Percentiles rank a stretch among this genome's conserved stretches.
phyloP scores from a whole-genome alignment of 2,113 vertebrate genomes.

The Casuarius casuarius region DNA sequence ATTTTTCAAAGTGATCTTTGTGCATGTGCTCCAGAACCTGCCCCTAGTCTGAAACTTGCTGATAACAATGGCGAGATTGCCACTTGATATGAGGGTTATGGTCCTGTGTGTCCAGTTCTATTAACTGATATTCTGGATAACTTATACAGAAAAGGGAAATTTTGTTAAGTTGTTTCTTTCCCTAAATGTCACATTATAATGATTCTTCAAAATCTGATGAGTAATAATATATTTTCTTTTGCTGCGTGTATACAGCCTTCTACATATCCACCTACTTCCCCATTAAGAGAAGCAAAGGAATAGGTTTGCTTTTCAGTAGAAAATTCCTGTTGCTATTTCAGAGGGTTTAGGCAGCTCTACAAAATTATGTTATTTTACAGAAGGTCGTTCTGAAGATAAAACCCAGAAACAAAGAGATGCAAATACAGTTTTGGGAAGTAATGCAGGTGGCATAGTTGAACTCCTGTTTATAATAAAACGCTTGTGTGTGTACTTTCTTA shows the following conservation, averaged over 20 bases:
- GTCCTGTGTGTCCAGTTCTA: background rate
- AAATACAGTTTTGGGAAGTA: background rate
- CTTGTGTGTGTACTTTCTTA: background rate
- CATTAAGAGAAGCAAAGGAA: background rate
- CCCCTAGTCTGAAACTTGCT: background rate
- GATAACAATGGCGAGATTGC: background rate
- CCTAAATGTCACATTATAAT: background rate
- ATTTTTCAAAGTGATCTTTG: background rate
- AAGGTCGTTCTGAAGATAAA: background rate
- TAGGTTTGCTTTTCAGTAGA: background rate
- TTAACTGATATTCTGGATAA: background rate
- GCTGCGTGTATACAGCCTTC: background rate
- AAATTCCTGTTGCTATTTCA: background rate
- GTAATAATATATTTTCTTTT: background rate
- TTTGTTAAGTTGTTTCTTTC: background rate
- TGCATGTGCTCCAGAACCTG: background rate
- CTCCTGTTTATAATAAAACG: background rate
- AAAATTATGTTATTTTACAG: background rate
- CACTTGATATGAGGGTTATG: background rate
- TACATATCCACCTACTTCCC: background rate
- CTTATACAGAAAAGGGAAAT: background rate
- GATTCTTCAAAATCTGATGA: background rate
- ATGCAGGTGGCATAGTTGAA: background rate
- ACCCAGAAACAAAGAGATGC: accelerated
- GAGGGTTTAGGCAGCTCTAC: accelerated